Percentiles rank a stretch among this genome's conserved stretches.
These are phyloP conservation scores for Steatocranus sp. DNA, from an alignment of 2,797 vertebrate genomes.

Conservation along the genomic window DNA sequence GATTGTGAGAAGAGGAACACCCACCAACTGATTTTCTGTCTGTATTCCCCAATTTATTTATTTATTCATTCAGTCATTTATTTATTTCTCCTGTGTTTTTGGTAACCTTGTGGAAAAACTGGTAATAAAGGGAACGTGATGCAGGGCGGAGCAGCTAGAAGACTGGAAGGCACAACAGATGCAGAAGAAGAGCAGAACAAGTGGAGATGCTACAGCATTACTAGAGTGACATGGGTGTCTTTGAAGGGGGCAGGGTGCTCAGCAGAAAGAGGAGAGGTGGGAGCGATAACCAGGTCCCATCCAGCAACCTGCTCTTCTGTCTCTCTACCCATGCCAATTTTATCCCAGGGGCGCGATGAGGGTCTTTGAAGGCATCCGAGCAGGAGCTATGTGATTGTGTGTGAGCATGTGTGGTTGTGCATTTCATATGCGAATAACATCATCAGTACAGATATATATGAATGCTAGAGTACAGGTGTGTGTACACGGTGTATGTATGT, in stretches of 20 bases:
- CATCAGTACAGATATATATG: neutral
- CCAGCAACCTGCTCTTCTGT: conserved; percentile 18
- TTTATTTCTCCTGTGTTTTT: conserved; percentile 13
- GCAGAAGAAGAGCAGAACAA: neutral
- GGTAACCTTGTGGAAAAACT: conserved; percentile 22
- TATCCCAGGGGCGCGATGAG: conserved; percentile 36
- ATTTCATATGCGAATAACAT: neutral
- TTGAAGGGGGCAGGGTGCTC: conserved; percentile 48
- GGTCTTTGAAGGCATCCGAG: conserved; percentile 65
- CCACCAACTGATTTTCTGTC: conserved; percentile 35
- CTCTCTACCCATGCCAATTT: conserved; percentile 31
- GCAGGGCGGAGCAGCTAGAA: conserved; percentile 20
- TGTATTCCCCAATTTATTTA: conserved; percentile 8
- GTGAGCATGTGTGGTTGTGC: neutral
- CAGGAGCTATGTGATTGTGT: conserved; percentile 43
- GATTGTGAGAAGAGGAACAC: conserved; percentile 41
- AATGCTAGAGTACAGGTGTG: neutral
- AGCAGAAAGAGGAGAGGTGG: conserved; percentile 35
- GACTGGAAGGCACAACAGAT: conserved; percentile 14
- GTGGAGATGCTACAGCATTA: conserved; percentile 21
- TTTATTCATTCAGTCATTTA: neutral
- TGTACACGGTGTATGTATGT: neutral
- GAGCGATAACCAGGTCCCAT: conserved; percentile 49
- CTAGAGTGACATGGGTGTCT: conserved; percentile 49
- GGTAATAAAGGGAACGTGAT: conserved; percentile 20